Evolutionary conservation across 2,888 invertebrate species (phyloP).

Genomic region (Podabrus alpinus): DNA sequence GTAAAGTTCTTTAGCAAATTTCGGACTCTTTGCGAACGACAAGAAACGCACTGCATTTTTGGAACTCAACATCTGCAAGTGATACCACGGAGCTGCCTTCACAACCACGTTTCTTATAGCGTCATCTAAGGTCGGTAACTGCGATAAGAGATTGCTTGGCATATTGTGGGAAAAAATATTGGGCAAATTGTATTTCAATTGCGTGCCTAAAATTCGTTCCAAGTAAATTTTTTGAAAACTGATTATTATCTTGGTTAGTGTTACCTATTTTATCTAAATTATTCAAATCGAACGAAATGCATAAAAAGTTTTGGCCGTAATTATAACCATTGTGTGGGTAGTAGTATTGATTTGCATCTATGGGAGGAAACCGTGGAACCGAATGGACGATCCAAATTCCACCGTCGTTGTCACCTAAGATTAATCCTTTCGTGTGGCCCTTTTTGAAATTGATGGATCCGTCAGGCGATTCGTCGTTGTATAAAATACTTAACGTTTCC

Average conservation of each 20-base stretch:
- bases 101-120: conserved; percentile 63
- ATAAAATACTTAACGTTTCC: conserved; percentile 62
- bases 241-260: conserved; percentile 23
- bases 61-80: conserved; percentile 63
- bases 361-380: conserved; percentile 82
- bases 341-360: conserved; percentile 55
- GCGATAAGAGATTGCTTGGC: conserved; percentile 60
- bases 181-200: conserved; percentile 82
- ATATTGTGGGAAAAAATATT: conserved; percentile 71
- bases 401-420: conserved; percentile 69
- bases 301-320: conserved; percentile 88
- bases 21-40: conserved; percentile 82
- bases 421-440: conserved; percentile 91
- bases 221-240: neutral
- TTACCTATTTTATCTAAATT: conserved; percentile 74
- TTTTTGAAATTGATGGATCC: conserved; percentile 59
- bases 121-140: conserved; percentile 62
- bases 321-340: conserved; percentile 76
- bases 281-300: conserved; percentile 72
- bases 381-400: conserved; percentile 94
- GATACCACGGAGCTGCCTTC: conserved; percentile 67
- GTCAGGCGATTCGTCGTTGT: conserved; percentile 87
- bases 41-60: conserved; percentile 67
- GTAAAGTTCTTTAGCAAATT: conserved; percentile 82
- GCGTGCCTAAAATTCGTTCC: conserved; percentile 49